These are phyloP conservation scores for Phylloscopus trochiloides DNA, from an alignment of 2,113 vertebrate genomes.

Conservation along the genomic window DNA sequence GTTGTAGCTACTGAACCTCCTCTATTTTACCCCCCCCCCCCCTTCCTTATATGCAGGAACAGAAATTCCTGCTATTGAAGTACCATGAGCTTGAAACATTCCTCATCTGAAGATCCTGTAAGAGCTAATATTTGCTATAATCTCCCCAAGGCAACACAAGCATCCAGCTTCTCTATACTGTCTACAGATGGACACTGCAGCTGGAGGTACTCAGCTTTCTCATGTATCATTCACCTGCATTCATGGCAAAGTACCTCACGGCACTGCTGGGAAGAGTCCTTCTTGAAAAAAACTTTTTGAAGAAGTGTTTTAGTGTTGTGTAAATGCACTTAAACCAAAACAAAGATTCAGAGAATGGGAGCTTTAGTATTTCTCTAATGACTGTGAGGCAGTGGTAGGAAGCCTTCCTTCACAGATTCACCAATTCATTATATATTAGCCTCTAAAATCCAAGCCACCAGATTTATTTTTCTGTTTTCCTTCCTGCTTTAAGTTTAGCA, in stretches of 20 bases:
- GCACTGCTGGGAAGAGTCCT: neutral
- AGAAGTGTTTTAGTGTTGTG: neutral
- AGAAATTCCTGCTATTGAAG: neutral
- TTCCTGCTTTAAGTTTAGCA: neutral
- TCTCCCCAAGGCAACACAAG: neutral
- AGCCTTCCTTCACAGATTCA: neutral
- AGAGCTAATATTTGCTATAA: neutral
- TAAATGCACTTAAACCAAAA: neutral
- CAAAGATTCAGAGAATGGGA: neutral
- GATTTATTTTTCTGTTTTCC: neutral
- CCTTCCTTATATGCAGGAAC: neutral
- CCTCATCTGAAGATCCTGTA: neutral
- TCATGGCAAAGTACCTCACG: neutral
- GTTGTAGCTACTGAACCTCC: neutral
- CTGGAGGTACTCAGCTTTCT: neutral
- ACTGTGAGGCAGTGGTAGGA: neutral
- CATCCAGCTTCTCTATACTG: neutral
- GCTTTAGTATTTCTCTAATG: neutral
- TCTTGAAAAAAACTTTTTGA: neutral
- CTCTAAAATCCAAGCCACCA: neutral
- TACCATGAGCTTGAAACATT: neutral
- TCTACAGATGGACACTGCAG: neutral
- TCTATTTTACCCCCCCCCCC: neutral
- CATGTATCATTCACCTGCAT: neutral
- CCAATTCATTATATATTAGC: neutral